Conservation (phyloP, 2,888 invertebrate species). For the Philonicus albiceps region DNA sequence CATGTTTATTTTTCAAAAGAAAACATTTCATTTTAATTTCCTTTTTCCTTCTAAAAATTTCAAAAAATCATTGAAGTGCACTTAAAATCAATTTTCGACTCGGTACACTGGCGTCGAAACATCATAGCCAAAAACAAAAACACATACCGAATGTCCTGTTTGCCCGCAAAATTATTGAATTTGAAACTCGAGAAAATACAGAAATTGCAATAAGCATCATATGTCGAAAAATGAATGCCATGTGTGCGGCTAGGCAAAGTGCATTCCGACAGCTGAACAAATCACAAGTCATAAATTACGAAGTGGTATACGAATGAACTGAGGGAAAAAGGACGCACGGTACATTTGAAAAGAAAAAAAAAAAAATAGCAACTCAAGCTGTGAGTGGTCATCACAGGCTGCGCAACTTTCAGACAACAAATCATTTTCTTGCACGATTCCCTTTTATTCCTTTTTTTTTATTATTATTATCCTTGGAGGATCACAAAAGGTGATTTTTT, state of each 20-base stretch:
- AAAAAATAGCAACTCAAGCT: constrained; percentile 31
- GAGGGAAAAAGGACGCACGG: neutral
- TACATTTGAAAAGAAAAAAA: neutral
- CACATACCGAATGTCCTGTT: neutral
- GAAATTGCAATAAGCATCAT: constrained; percentile 30
- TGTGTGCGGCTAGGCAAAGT: constrained; percentile 34
- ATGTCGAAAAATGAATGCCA: constrained; percentile 1
- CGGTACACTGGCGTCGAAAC: neutral
- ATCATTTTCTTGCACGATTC: constrained; percentile 23
- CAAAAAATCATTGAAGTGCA: neutral
- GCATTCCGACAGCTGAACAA: constrained; percentile 37
- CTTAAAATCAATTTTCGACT: neutral
- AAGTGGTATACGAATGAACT: neutral
- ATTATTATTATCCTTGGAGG: neutral
- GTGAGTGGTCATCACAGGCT: constrained; percentile 40
- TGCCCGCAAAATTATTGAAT: constrained; percentile 16
- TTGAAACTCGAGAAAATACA: constrained; percentile 13
- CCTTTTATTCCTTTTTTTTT: neutral
- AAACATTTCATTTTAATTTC: neutral
- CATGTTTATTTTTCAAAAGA: neutral
- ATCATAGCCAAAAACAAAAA: neutral
- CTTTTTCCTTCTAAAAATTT: neutral
- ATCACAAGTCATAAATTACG: constrained; percentile 35
- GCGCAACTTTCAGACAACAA: constrained; percentile 43
- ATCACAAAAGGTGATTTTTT: neutral